A percentile compares a stretch with the other conserved stretches of the same genome.
phyloP scores from a whole-genome alignment of 2,888 invertebrate species.

The Ceratothoa steindachneri region DNA sequence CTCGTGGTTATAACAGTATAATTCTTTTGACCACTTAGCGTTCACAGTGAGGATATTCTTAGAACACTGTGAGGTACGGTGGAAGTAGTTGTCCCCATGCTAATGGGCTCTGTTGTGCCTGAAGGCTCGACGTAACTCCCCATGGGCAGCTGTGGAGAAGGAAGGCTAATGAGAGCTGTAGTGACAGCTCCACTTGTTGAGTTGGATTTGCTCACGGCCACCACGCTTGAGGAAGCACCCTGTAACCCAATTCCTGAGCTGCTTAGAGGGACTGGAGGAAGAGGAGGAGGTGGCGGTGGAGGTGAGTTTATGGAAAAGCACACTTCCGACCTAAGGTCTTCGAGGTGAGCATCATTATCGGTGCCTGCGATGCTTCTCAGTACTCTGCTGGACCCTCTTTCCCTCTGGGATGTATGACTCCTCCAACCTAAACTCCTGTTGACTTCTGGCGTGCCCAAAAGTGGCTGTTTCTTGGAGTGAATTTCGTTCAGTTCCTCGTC shows the following conservation, averaged over 20 bases:
- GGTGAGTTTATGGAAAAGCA: conserved; percentile 12
- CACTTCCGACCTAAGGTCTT: neutral
- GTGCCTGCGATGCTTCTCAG: neutral
- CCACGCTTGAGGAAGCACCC: conserved; percentile 29
- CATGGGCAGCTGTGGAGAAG: conserved; percentile 31
- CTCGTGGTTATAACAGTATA: neutral
- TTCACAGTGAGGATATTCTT: conserved; percentile 43
- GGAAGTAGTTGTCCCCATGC: neutral
- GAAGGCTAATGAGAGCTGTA: conserved; percentile 36
- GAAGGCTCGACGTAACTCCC: conserved; percentile 10
- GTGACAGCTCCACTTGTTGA: conserved; percentile 38
- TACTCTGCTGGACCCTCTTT: neutral
- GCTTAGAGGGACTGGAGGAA: neutral
- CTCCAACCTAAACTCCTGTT: conserved; percentile 31
- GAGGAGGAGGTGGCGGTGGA: conserved; percentile 18
- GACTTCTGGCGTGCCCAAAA: conserved; percentile 33
- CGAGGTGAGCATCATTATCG: neutral
- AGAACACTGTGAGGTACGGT: conserved; percentile 27
- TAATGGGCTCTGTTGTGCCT: neutral
- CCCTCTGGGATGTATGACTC: neutral
- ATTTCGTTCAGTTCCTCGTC: conserved; percentile 47
- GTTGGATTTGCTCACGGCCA: conserved; percentile 41
- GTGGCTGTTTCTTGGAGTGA: conserved; percentile 38
- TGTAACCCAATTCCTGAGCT: conserved; percentile 6
- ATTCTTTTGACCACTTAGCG: neutral